phyloP scores from a whole-genome alignment of 2,797 vertebrate genomes.

The Uromys caudimaculatus region DNA sequence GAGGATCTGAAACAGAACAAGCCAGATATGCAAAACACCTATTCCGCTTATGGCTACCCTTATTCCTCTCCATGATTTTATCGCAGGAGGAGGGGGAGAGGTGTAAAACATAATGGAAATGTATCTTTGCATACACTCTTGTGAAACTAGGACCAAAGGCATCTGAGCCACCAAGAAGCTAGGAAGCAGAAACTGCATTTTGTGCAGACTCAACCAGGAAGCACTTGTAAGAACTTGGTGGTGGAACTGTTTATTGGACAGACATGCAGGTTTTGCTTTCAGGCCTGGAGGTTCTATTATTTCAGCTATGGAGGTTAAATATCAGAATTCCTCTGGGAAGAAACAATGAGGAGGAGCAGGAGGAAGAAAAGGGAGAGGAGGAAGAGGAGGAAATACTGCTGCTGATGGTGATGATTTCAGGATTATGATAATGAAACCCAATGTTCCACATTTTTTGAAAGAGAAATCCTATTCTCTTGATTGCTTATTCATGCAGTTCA shows the following conservation, averaged over 20 bases:
- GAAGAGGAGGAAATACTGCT: not conserved
- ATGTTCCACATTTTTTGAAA: slow-evolving; percentile 34
- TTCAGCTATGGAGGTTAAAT: not conserved
- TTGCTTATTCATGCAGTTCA: not conserved
- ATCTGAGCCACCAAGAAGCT: not conserved
- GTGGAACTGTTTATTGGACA: not conserved
- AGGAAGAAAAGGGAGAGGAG: too few species aligned
- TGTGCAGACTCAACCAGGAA: not conserved
- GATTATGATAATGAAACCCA: not conserved
- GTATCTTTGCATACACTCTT: not conserved
- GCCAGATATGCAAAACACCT: not conserved
- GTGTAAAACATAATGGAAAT: not conserved
- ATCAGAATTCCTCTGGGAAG: not conserved
- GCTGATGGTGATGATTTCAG: not conserved
- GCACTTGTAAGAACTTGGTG: not conserved
- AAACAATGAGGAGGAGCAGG: not conserved
- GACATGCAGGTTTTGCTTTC: not conserved
- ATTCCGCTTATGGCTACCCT: not conserved
- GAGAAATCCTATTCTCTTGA: not conserved
- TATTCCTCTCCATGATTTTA: slow-evolving; percentile 1
- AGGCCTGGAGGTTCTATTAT: slow-evolving; percentile 29
- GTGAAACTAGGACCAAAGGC: not conserved
- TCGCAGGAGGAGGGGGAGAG: not conserved
- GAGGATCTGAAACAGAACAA: slow-evolving; percentile 17
- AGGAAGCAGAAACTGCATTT: not conserved